These are phyloP conservation scores for Larimichthys crocea DNA, from an alignment of 2,113 vertebrate species.

Conservation along the genomic window DNA sequence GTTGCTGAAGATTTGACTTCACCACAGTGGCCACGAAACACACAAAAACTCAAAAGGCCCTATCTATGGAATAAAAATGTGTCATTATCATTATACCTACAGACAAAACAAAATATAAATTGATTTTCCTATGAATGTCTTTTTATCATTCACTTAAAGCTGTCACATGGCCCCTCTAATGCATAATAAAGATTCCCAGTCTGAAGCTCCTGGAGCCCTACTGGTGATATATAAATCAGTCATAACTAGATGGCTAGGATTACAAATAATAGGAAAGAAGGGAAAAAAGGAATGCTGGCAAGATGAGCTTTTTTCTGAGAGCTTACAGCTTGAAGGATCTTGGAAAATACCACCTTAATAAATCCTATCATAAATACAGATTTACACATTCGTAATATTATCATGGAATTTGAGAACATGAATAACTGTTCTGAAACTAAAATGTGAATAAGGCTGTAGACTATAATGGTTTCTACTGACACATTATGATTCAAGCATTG, in stretches of 20 bases:
- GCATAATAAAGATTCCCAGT: slow-evolving; percentile 2
- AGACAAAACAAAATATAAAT: slow-evolving; percentile 31
- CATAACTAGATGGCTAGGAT: slow-evolving; percentile 3
- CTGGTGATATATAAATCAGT: slow-evolving; percentile 12
- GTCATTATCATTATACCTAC: background rate
- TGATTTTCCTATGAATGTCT: slow-evolving; percentile 11
- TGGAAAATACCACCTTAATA: background rate
- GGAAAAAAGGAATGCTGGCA: background rate
- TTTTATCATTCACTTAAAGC: slow-evolving; percentile 9
- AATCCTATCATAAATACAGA: background rate
- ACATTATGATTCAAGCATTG: background rate
- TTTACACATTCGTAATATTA: background rate
- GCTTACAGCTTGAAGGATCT: background rate
- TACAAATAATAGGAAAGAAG: background rate
- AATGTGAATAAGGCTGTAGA: background rate
- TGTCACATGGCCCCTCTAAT: slow-evolving; percentile 9
- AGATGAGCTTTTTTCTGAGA: slow-evolving; percentile 6
- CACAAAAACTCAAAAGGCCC: too few relatives aligned
- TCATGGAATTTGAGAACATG: background rate
- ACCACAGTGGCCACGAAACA: background rate
- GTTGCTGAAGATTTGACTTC: slow-evolving; percentile 19
- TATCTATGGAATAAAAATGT: background rate
- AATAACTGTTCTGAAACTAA: background rate
- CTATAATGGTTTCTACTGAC: background rate
- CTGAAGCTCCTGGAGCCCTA: slow-evolving; percentile 1